These are phyloP conservation scores for Torymus aiolomorphi DNA, from an alignment of 2,888 invertebrate genomes.

Conservation along the genomic window DNA sequence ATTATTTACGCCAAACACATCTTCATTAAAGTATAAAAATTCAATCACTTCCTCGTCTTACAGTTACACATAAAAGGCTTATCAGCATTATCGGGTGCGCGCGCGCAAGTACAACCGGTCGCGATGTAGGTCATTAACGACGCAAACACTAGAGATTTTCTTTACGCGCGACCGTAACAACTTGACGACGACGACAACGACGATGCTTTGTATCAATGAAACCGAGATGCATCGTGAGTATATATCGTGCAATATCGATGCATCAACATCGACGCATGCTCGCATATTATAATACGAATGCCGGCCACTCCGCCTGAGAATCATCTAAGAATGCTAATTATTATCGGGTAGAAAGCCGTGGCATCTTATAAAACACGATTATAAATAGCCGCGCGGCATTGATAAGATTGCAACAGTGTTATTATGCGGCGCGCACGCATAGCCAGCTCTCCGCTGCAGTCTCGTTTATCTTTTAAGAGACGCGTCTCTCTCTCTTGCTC, in stretches of 20 bases:
- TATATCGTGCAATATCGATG: too few species aligned
- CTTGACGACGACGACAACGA: background rate
- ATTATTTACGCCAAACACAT: background rate
- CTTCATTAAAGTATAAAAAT: background rate
- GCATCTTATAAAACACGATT: slow-evolving; percentile 39
- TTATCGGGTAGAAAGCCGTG: slow-evolving; percentile 13
- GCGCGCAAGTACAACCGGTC: slow-evolving; percentile 15
- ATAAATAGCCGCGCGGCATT: slow-evolving; percentile 37
- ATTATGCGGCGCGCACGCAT: slow-evolving; percentile 13
- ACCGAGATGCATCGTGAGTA: background rate
- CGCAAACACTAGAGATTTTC: slow-evolving; percentile 4
- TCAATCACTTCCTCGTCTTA: slow-evolving; percentile 8
- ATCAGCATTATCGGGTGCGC: slow-evolving; percentile 5
- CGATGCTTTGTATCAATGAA: slow-evolving; percentile 15
- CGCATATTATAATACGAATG: slow-evolving; percentile 5
- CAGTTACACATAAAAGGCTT: background rate
- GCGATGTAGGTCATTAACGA: slow-evolving; percentile 42
- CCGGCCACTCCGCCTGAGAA: background rate
- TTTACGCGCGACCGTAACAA: background rate
- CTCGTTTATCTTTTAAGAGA: slow-evolving; percentile 31
- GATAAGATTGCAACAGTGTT: slow-evolving; percentile 44
- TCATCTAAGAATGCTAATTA: slow-evolving; percentile 43
- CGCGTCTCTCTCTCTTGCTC: background rate
- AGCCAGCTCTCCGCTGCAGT: background rate
- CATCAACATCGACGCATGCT: too few species aligned